Base-by-base conservation (phyloP, 1,140 invertebrate species). In the Eriosoma lanigerum region DNA sequence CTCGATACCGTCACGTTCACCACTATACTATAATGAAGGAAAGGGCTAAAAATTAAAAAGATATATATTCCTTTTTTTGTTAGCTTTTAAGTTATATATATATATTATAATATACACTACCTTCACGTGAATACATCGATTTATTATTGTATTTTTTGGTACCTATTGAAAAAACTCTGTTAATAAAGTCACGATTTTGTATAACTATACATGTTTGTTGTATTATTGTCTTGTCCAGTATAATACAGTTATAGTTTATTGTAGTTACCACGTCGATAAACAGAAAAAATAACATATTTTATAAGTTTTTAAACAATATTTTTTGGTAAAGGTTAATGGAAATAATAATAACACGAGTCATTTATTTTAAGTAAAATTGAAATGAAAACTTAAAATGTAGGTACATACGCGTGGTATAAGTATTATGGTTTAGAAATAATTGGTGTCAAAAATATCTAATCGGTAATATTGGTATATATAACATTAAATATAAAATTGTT, bases 151-250 rank as follows among this genome's bases (percentile, higher is more conserved):
- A 50, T 38, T 72, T 72, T 72, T 50, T 50, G 68, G 46, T 29
- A n/a, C n/a, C n/a, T n/a, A 72, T 29, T 29, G 46, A 72, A 72
- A 72, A 72, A 72, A 72, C 46, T 52, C 46, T 72, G 68, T 72
- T 72, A 52, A 72, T 72, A 72, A 72, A 72, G 24, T 72, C 68
- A 72, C 68, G 68, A 72, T 72, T 72, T 52, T 52, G 46, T 72
- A 72, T n/a, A 29, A 70, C 17, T 70, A 26, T 70, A 70, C 13
- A 24, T 21, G 48, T 6, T 1, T 26, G 24, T 50, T 29, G 19
- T 50, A 8, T 0, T n/a, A 46, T 32, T 17, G 10, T 58, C 15
- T 60, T 17, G 3, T 2, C 9, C 17, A 8, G 8, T 26, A 10
- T 12, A 56, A 24, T 15, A 26, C 24, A 1, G 3, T 24, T 26